Percentiles rank a stretch among this genome's conserved stretches.
Evolutionary conservation across 2,113 vertebrate species (phyloP).

Genomic region (Anguilla japonica): DNA sequence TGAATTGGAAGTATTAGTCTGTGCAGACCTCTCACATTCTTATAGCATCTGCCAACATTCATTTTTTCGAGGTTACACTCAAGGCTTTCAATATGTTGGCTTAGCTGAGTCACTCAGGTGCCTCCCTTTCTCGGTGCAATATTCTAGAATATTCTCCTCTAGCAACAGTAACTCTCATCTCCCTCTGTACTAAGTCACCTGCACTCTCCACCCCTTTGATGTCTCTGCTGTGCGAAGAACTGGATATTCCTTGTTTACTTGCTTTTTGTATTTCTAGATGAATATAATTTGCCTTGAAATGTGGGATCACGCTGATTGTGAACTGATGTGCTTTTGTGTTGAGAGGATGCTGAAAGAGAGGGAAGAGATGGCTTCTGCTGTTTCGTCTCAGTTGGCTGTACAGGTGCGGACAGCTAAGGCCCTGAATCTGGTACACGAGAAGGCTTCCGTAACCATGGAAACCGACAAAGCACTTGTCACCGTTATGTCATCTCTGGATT

Average conservation of each 20-base stretch:
- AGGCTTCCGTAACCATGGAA: slow-evolving; percentile 42
- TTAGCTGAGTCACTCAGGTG: neutral
- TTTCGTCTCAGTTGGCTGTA: neutral
- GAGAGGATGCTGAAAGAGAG: neutral
- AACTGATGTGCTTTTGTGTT: neutral
- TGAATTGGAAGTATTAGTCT: neutral
- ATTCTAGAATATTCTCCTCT: neutral
- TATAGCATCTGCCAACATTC: neutral
- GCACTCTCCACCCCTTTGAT: neutral
- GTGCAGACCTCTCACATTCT: neutral
- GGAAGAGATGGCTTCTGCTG: slow-evolving; percentile 6
- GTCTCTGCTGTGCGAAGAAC: neutral
- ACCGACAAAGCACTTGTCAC: slow-evolving; percentile 37
- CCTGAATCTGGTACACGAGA: slow-evolving; percentile 23
- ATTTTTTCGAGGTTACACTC: neutral
- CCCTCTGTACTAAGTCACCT: neutral
- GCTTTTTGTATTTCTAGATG: neutral
- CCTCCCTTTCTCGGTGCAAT: too few species aligned
- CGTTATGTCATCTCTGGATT: slow-evolving; percentile 24
- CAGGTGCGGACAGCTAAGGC: slow-evolving; percentile 19
- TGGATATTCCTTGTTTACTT: neutral
- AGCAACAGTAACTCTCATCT: neutral
- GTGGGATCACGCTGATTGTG: neutral
- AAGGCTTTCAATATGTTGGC: neutral
- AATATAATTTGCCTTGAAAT: neutral